Evolutionary conservation across 2,888 invertebrate genomes (phyloP).

Genomic region (Cantharis lateralis): DNA sequence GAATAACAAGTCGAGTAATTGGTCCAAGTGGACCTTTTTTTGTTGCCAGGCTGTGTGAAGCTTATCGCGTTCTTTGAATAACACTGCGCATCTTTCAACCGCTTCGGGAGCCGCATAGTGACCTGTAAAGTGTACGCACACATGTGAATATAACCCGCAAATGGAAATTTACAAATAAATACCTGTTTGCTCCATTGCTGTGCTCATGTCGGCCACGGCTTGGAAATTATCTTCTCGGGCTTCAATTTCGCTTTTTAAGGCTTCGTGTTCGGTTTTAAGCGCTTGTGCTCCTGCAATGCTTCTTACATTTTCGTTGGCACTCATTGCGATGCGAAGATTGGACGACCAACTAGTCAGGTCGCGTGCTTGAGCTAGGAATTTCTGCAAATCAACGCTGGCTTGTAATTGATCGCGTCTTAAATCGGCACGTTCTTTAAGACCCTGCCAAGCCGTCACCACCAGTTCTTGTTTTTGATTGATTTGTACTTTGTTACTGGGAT

Average conservation of each 20-base stretch:
- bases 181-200: conserved; percentile 79
- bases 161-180: not conserved
- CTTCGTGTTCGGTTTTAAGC: conserved; percentile 81
- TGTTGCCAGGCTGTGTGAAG: conserved; percentile 86
- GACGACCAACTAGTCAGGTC: conserved; percentile 90
- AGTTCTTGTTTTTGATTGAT: conserved; percentile 86
- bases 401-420: conserved; percentile 79
- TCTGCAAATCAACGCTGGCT: conserved; percentile 87
- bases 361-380: conserved; percentile 81
- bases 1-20: conserved; percentile 90
- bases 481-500: conserved; percentile 90
- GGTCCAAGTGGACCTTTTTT: conserved; percentile 86
- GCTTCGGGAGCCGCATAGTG: conserved; percentile 83
- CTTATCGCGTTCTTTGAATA: conserved; percentile 78
- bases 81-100: conserved; percentile 75
- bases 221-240: conserved; percentile 83
- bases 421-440: conserved; percentile 79
- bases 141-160: not conserved
- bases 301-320: conserved; percentile 79
- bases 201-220: conserved; percentile 73
- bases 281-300: conserved; percentile 82
- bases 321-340: conserved; percentile 75
- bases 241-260: conserved; percentile 83
- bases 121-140: conserved; percentile 46
- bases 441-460: conserved; percentile 84